These are phyloP conservation scores for Bicyclus anynana DNA, from an alignment of 1,140 invertebrate genomes.

Conservation along the genomic window DNA sequence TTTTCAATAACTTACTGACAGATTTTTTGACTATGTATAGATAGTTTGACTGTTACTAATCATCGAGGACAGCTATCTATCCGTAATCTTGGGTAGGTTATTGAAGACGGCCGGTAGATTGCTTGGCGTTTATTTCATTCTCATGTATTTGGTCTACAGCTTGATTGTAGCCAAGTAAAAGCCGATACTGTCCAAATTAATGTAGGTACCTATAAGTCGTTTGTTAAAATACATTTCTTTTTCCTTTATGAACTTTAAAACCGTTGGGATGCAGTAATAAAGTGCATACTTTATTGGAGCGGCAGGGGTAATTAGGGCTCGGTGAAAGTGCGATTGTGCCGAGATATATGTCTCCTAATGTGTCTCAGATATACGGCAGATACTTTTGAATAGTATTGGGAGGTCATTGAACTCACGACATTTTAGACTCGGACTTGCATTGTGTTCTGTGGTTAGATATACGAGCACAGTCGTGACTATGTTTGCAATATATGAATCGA, in stretches of 20 bases:
- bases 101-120: too few species aligned
- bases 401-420: constrained; percentile 20
- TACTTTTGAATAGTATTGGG: constrained; percentile 8
- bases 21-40: too few species aligned
- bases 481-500: too few species aligned
- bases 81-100: too few species aligned
- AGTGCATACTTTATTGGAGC: constrained; percentile 24
- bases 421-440: background rate
- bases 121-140: too few species aligned
- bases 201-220: too few species aligned
- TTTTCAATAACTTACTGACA: too few species aligned
- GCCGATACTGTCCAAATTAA: too few species aligned
- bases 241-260: background rate
- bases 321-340: constrained; percentile 31
- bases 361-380: constrained; percentile 10
- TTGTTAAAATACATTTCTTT: background rate
- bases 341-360: constrained; percentile 17
- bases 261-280: constrained; percentile 17
- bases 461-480: background rate
- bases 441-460: background rate
- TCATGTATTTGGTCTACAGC: too few species aligned
- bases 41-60: too few species aligned
- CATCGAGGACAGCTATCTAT: too few species aligned
- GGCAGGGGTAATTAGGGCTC: constrained; percentile 26
- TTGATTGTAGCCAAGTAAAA: too few species aligned